Percentiles rank a stretch among this genome's conserved stretches.
Conservation (phyloP, 2,888 invertebrate genomes). For the Drosophila subquinaria region DNA sequence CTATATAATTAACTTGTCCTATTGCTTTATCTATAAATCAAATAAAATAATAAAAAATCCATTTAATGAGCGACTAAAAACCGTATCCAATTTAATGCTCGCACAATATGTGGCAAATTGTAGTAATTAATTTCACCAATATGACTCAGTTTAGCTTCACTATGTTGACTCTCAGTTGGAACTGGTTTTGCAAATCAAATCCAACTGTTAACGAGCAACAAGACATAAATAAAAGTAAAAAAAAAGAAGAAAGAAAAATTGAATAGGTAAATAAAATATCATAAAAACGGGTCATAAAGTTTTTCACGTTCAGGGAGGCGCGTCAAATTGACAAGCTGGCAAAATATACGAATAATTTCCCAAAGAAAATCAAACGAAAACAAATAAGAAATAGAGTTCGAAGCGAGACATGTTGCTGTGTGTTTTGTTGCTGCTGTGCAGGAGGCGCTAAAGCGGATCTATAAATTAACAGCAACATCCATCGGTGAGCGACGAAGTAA, state of each 20-base stretch:
- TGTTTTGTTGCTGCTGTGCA: conserved; percentile 20
- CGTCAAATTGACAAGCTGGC: conserved; percentile 58
- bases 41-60: conserved; percentile 5
- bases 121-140: conserved; percentile 56
- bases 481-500: conserved; percentile 25
- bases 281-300: conserved; percentile 49
- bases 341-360: conserved; percentile 46
- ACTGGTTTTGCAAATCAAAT: conserved; percentile 55
- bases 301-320: conserved; percentile 45
- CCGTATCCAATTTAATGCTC: conserved; percentile 52
- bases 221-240: conserved; percentile 9
- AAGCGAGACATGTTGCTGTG: conserved; percentile 25
- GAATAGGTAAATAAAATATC: conserved; percentile 21
- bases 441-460: conserved; percentile 46
- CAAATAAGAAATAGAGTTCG: conserved; percentile 33
- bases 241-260: background rate
- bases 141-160: conserved; percentile 34
- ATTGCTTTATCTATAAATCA: background rate
- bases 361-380: conserved; percentile 41
- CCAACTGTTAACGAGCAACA: conserved; percentile 44
- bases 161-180: conserved; percentile 29
- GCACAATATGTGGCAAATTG: conserved; percentile 60
- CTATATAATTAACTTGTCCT: background rate
- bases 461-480: conserved; percentile 66
- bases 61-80: conserved; percentile 37